phyloP scores from a whole-genome alignment of 2,888 invertebrate genomes.

The Cantharis rufa region DNA sequence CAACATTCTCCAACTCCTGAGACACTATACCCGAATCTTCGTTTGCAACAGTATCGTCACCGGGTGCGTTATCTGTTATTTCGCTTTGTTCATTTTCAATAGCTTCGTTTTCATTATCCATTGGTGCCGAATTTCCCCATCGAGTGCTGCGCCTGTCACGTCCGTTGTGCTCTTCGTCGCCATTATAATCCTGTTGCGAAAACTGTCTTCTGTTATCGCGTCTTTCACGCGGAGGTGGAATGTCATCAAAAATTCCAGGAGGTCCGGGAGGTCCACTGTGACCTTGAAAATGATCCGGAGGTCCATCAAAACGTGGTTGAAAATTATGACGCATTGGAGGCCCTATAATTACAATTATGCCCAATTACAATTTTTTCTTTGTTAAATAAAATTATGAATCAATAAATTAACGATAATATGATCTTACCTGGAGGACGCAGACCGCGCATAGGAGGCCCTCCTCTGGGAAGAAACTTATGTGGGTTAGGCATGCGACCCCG shows the following conservation, averaged over 20 bases:
- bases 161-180: slow-evolving; percentile 14
- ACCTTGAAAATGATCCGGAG: slow-evolving; percentile 51
- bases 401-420: background rate
- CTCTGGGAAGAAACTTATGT: slow-evolving; percentile 44
- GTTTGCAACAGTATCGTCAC: slow-evolving; percentile 9
- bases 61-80: slow-evolving; percentile 6
- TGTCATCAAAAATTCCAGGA: slow-evolving; percentile 37
- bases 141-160: slow-evolving; percentile 34
- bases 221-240: slow-evolving; percentile 29
- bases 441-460: slow-evolving; percentile 38
- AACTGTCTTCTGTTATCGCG: slow-evolving; percentile 37
- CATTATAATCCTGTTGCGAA: slow-evolving; percentile 26
- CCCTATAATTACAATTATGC: slow-evolving; percentile 30
- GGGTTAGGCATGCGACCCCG: slow-evolving; percentile 35
- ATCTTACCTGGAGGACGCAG: slow-evolving; percentile 39
- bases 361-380: background rate
- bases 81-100: slow-evolving; percentile 1
- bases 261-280: slow-evolving; percentile 40
- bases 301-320: slow-evolving; percentile 49
- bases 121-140: slow-evolving; percentile 41
- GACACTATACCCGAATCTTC: slow-evolving; percentile 6
- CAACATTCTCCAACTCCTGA: slow-evolving; percentile 22
- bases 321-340: slow-evolving; percentile 56
- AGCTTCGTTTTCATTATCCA: slow-evolving; percentile 1
- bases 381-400: background rate